phyloP scores from a whole-genome alignment of 2,797 vertebrate species.

The Poeciliopsis infans region DNA sequence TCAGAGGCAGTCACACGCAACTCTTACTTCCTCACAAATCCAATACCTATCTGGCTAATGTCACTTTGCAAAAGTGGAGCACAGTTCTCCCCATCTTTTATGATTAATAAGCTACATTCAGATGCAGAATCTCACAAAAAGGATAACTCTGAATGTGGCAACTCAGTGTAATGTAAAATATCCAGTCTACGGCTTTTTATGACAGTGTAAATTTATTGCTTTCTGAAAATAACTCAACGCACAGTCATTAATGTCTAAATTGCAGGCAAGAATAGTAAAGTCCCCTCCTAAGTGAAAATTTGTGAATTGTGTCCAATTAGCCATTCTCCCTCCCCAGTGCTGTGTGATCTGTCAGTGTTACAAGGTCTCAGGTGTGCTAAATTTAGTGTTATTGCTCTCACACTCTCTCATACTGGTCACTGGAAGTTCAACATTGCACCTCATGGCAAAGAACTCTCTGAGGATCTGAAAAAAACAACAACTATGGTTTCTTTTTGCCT shows the following conservation, averaged over 20 bases:
- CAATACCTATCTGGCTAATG: constrained; percentile 10
- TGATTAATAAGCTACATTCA: neutral
- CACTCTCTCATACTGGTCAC: neutral
- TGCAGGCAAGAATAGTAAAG: neutral
- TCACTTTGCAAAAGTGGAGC: neutral
- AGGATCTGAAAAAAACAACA: neutral
- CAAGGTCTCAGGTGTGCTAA: neutral
- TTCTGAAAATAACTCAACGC: neutral
- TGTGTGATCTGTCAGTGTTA: neutral
- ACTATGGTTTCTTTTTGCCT: neutral
- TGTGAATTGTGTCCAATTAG: neutral
- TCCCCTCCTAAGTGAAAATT: neutral
- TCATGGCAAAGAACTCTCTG: neutral
- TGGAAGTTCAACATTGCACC: neutral
- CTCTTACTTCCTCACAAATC: constrained; percentile 35
- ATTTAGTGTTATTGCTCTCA: neutral
- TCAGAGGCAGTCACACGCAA: constrained; percentile 54
- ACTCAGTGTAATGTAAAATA: neutral
- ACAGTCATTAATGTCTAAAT: neutral
- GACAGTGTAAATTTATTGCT: neutral
- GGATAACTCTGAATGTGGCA: neutral
- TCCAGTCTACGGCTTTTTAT: neutral
- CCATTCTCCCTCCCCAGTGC: neutral
- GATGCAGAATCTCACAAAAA: neutral
- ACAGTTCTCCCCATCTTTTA: neutral